Base-by-base conservation (phyloP, 2,797 vertebrate genomes). In the Lagorchestes hirsutus region DNA sequence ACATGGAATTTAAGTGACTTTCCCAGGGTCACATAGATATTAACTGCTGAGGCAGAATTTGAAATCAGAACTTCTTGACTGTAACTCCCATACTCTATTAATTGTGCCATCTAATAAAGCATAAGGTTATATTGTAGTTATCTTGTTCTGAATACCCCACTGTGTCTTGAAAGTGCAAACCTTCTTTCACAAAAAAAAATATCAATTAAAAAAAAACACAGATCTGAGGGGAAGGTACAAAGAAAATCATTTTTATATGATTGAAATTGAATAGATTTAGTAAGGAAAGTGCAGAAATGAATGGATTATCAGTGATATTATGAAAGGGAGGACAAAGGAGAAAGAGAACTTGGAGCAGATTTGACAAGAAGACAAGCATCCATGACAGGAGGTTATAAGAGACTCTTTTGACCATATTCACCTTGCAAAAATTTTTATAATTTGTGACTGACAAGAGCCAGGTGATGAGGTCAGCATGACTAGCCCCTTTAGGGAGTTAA, bases 351-450 rank as follows among this genome's bases (percentile, higher is more conserved):
- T 29, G 2, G 29, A 54, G 13, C 22, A 55, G n/a, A 1, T 93
- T 95, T 95, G 74, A 93, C 22, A 22, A 82, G 87, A 34, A 55
- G 50, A 91, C 92, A 56, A 4, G 74, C 22, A 16, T 40, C 24
- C 50, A 31, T 4, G 90, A 0, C 74, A 50, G 82, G 12, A 91
- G 5, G 10, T 92, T 4, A 92, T 14, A 93, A 1, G 11, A 52
- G 0, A 74, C 29, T 58, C 50, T 82, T 82, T 74, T 9, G 4
- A 54, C 74, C 29, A 87, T 1, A 0, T 12, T 50, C 12, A 96
- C 29, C 74, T 82, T 93, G 46, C 34, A 82, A 93, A 96, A 55
- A 55, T 92, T 14, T 94, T 92, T 91, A 87, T 10, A 82, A 55
- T 87, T 93, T 95, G 59, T 54, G 95, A 59, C 5, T 91, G 31